Percentiles rank a stretch among this genome's conserved stretches.
phyloP scores from a whole-genome alignment of 2,888 invertebrate species.

The Punctoribates punctum region DNA sequence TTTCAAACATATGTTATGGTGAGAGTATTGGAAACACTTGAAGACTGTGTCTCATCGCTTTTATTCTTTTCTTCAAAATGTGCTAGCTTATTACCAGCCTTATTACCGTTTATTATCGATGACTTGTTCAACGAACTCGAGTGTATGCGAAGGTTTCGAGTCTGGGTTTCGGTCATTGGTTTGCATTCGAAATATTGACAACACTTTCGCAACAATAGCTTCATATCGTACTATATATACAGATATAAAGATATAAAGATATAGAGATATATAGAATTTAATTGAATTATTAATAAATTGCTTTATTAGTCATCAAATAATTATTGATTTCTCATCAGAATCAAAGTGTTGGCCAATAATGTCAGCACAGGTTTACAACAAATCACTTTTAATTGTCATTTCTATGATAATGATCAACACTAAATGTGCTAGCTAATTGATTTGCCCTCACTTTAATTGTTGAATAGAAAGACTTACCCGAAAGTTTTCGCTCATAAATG shows the following conservation, averaged over 20 bases:
- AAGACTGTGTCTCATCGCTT: neutral
- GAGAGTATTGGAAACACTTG: neutral
- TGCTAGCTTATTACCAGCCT: neutral
- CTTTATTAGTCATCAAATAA: too few species aligned
- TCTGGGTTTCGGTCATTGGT: neutral
- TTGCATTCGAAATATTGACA: neutral
- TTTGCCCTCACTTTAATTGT: too few species aligned
- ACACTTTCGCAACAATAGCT: neutral
- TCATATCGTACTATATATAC: slow-evolving; percentile 18
- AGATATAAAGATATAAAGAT: neutral
- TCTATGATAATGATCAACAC: too few species aligned
- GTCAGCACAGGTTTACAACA: too few species aligned
- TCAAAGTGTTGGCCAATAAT: too few species aligned
- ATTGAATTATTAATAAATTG: neutral
- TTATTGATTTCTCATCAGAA: too few species aligned
- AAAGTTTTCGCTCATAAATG: slow-evolving; percentile 52
- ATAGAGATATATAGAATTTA: neutral
- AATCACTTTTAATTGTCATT: too few species aligned
- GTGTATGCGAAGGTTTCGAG: neutral
- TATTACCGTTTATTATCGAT: slow-evolving; percentile 23
- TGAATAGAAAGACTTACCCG: slow-evolving; percentile 46
- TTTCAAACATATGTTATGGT: slow-evolving; percentile 9
- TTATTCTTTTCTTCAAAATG: neutral
- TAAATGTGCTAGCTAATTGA: too few species aligned
- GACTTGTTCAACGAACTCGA: neutral